These are phyloP conservation scores for Coptotermes formosanus DNA, from an alignment of 1,140 invertebrate genomes.

Conservation along the genomic window DNA sequence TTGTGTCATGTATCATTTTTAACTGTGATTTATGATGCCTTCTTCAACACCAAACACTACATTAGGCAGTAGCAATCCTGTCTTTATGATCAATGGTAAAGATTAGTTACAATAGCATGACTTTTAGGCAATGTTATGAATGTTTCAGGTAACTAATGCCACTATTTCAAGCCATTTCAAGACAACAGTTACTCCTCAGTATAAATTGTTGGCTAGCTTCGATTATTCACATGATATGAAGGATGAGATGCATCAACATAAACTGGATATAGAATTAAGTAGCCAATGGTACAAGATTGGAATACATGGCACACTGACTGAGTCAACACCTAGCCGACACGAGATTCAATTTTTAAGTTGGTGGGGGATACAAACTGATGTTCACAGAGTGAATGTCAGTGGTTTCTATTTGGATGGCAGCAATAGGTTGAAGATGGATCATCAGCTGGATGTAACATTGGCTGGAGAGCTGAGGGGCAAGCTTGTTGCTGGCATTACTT, in stretches of 20 bases:
- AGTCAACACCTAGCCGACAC: slow-evolving; percentile 4
- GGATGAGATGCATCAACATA: neutral
- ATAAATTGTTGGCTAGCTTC: neutral
- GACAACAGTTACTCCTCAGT: slow-evolving; percentile 8
- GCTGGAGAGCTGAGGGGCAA: neutral
- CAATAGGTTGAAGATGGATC: neutral
- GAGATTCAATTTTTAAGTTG: neutral
- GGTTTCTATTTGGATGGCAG: slow-evolving; percentile 12
- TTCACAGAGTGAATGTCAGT: neutral
- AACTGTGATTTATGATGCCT: too few species aligned
- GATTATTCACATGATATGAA: neutral
- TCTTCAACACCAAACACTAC: too few species aligned
- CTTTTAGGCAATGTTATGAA: neutral
- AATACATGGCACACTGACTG: neutral
- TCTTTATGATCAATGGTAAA: too few species aligned
- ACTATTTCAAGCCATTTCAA: neutral
- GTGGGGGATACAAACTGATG: neutral
- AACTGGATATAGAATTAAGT: neutral
- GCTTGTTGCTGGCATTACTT: neutral
- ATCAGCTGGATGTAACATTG: neutral
- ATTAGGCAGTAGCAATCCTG: too few species aligned
- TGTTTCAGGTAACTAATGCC: slow-evolving; percentile 4
- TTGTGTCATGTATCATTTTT: too few species aligned
- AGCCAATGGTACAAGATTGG: neutral
- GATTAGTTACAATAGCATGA: too few species aligned